Base-by-base conservation (phyloP, 2,888 invertebrate species). In the Trachelus stipa region DNA sequence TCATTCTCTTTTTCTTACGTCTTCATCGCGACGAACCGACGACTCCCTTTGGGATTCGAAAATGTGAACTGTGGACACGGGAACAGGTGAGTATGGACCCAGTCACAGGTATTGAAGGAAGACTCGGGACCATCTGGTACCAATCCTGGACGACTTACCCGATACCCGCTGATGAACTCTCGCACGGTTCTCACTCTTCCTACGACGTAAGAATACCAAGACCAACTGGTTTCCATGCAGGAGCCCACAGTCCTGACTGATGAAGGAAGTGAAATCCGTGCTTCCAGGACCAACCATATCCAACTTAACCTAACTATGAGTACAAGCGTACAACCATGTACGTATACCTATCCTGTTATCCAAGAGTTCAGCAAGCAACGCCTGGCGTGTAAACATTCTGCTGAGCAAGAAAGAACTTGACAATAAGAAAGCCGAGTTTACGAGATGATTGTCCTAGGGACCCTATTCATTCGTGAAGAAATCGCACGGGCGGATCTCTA, bases 371-470 rank as follows among this genome's bases (percentile, higher is more conserved):
- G 56, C 23, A 23, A 56, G 56, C 23, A 56, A 56, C 56, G 56
- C 23, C 56, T 23, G 56, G 56, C 23, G 56, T 56, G 56, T 56
- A 56, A 56, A 56, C 15, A 56, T 56, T 56, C 23, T 23, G 56
- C 56, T 56, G 56, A 56, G 56, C 56, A 56, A 34, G 71, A 71
- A 31, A 34, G 71, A 15, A 33, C 71, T 31, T 71, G 31, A 12
- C 71, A 31, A 81, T 81, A 84, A 85, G 84, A 86, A 83, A 82
- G 78, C 79, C 84, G 82, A 88, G 84, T 88, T 88, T 88, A 88
- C 86, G 88, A 86, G 88, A 88, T 87, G 86, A 88, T 88, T 88
- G 88, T 88, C 86, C 88, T 84, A 84, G 83, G 76, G 83, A 81
- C 80, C 84, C 88, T 87, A 88, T 88, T 88, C 88, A 88, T 88